Evolutionary conservation across 2,888 invertebrate genomes (phyloP).

Genomic region (Actias luna): DNA sequence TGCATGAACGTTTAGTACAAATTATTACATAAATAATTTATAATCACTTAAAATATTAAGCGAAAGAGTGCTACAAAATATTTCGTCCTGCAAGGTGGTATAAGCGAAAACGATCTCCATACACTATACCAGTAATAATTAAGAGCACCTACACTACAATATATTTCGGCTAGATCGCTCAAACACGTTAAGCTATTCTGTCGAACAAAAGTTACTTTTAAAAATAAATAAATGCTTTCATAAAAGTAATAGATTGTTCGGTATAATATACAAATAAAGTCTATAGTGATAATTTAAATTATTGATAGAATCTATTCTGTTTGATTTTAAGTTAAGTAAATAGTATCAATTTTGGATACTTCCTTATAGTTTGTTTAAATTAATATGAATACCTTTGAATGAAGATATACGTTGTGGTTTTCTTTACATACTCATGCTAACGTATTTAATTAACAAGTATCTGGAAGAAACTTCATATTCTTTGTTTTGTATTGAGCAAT

Average conservation of each 20-base stretch:
- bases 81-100: no score
- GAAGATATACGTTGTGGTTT: background rate
- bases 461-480: background rate
- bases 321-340: background rate
- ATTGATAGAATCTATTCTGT: background rate
- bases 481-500: constrained; percentile 4
- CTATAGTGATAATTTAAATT: background rate
- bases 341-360: background rate
- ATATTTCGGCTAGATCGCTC: no score
- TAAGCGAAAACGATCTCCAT: no score
- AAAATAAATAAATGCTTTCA: background rate
- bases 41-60: no score
- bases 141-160: no score
- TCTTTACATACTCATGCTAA: background rate
- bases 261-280: background rate
- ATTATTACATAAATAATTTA: no score
- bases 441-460: constrained; percentile 2
- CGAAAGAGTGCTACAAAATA: no score
- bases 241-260: background rate
- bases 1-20: no score
- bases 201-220: background rate
- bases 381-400: background rate
- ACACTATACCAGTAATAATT: no score
- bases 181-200: no score
- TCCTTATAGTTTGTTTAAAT: background rate